Evolutionary conservation across 2,888 invertebrate genomes (phyloP).

Genomic region (Melinopterus prodromus): DNA sequence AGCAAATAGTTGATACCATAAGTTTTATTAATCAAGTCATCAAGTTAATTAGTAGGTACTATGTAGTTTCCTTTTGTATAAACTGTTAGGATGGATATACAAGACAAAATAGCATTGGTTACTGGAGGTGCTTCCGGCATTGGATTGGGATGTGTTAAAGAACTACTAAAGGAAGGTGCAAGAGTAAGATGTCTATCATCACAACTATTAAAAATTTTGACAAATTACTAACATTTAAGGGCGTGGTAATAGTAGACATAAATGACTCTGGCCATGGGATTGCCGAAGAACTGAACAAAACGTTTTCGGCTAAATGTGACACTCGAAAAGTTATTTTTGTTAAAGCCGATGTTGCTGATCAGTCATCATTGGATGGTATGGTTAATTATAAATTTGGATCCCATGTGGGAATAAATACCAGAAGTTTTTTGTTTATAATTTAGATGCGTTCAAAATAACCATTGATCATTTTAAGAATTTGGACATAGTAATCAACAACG

Average conservation of each 20-base stretch:
- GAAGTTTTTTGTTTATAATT: background rate
- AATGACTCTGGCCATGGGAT: background rate
- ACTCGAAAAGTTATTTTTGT: background rate
- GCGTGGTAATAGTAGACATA: conserved; percentile 14
- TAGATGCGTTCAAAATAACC: background rate
- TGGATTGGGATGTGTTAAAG: background rate
- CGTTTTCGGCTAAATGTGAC: background rate
- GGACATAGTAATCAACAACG: conserved; percentile 60
- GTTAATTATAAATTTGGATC: no score
- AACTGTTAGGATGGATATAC: background rate
- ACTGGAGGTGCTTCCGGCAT: conserved; percentile 9
- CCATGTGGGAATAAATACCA: background rate
- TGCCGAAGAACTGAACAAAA: background rate
- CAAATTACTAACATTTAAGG: background rate
- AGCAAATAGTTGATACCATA: background rate
- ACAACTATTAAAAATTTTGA: background rate
- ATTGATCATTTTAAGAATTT: background rate
- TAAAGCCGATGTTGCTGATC: conserved; percentile 4
- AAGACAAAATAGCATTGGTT: conserved; percentile 9
- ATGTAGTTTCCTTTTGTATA: background rate
- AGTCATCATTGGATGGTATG: background rate
- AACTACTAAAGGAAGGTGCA: background rate
- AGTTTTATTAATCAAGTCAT: background rate
- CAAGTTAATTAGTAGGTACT: background rate
- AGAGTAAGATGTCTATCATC: background rate